A percentile compares a stretch with the other conserved stretches of the same genome.
These are phyloP conservation scores for Drosophila suboccidentalis DNA, from an alignment of 2,888 invertebrate species.

Conservation along the genomic window DNA sequence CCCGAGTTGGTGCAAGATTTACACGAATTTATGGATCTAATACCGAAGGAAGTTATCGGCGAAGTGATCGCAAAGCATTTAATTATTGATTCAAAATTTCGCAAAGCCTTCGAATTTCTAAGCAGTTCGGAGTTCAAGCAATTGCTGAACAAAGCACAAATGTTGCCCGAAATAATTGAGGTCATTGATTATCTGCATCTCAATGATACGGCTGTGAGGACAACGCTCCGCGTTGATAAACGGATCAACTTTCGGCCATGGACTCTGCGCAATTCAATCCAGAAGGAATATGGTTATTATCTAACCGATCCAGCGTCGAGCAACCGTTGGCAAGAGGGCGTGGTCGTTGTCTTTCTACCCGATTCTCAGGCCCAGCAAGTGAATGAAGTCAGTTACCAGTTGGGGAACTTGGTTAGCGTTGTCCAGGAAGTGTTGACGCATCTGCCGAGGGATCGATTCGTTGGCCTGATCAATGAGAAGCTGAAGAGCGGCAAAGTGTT, in stretches of 20 bases:
- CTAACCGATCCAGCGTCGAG: constrained; percentile 7
- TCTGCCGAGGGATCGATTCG: constrained; percentile 72
- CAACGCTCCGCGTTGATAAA: background rate
- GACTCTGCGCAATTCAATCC: background rate
- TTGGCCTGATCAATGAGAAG: constrained; percentile 76
- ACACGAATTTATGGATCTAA: constrained; percentile 71
- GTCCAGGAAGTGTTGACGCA: constrained; percentile 70
- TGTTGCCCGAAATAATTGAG: constrained; percentile 75
- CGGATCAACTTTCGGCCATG: background rate
- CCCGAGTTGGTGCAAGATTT: constrained; percentile 77
- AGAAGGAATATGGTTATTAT: constrained; percentile 1
- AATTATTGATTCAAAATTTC: constrained; percentile 74
- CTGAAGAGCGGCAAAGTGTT: constrained; percentile 61
- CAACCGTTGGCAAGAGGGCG: constrained; percentile 16
- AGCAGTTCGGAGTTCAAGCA: constrained; percentile 69
- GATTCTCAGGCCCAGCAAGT: background rate
- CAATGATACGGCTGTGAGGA: constrained; percentile 49
- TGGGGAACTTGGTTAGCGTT: constrained; percentile 67
- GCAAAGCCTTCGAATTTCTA: constrained; percentile 72
- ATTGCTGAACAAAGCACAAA: constrained; percentile 58
- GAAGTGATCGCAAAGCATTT: constrained; percentile 74
- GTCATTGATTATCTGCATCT: constrained; percentile 78
- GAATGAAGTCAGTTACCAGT: background rate
- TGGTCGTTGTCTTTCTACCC: constrained; percentile 48
- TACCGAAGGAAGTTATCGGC: constrained; percentile 67